phyloP scores from a whole-genome alignment of 2,113 vertebrate species.

The Paracanthobrama guichenoti region DNA sequence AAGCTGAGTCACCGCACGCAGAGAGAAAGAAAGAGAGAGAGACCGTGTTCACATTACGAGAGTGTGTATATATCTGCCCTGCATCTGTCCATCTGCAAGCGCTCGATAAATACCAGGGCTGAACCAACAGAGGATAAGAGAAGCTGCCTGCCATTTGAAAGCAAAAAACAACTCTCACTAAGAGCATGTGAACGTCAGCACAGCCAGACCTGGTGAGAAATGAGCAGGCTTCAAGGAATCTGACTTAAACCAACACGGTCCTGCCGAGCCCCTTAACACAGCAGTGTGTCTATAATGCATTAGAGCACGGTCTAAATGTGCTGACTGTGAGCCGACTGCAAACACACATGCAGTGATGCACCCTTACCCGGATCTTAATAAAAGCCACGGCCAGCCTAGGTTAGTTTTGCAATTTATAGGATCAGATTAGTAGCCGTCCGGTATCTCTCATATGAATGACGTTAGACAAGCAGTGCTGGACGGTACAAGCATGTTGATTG shows the following conservation, averaged over 20 bases:
- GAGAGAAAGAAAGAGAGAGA: not conserved
- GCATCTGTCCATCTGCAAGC: not conserved
- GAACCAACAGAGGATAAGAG: not conserved
- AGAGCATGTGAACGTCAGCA: too few relatives aligned
- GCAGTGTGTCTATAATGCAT: slow-evolving; percentile 5
- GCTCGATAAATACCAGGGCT: not conserved
- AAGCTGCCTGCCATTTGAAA: not conserved
- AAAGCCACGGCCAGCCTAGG: not conserved
- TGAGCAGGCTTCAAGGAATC: not conserved
- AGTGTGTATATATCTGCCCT: not conserved
- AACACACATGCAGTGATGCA: not conserved
- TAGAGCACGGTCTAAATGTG: slow-evolving; percentile 10
- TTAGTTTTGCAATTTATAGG: not conserved
- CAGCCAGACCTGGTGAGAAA: not conserved
- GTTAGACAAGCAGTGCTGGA: not conserved
- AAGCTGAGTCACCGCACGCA: slow-evolving; percentile 60
- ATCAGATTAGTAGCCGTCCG: not conserved
- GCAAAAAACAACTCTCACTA: not conserved
- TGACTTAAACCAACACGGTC: slow-evolving; percentile 1
- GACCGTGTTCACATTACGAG: not conserved
- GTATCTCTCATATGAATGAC: not conserved
- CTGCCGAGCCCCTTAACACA: too few relatives aligned
- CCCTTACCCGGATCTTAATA: not conserved
- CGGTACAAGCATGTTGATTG: not conserved
- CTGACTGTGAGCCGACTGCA: slow-evolving; percentile 5